A percentile compares a stretch with the other conserved stretches of the same genome.
phyloP scores from a whole-genome alignment of 1,140 invertebrate species.

The Tetraneura akinire region DNA sequence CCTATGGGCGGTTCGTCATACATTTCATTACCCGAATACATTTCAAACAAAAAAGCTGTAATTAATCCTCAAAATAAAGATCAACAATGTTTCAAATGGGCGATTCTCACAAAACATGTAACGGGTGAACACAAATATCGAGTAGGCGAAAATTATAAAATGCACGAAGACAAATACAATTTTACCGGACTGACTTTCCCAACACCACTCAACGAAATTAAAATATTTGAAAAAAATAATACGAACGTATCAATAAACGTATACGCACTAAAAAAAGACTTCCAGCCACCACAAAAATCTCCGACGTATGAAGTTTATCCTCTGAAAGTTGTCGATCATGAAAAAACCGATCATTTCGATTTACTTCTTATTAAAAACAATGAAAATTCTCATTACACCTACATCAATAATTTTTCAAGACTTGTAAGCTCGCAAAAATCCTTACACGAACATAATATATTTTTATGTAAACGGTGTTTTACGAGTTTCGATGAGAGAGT shows the following conservation, averaged over 20 bases:
- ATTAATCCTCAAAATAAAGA: neutral
- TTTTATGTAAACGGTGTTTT: slow-evolving; percentile 7
- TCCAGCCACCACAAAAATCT: neutral
- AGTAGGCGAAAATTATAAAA: neutral
- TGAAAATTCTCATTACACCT: neutral
- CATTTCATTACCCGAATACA: neutral
- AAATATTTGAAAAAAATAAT: neutral
- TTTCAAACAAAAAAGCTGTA: neutral
- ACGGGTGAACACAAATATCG: neutral
- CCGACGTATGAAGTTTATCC: neutral
- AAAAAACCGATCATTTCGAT: neutral
- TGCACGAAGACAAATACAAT: neutral
- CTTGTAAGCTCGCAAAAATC: neutral
- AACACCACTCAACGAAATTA: neutral
- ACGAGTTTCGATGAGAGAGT: neutral
- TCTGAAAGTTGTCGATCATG: neutral
- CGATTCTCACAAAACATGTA: neutral
- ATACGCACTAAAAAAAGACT: neutral
- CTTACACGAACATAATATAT: neutral
- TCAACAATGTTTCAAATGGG: neutral
- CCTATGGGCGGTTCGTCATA: neutral
- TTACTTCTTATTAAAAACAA: neutral
- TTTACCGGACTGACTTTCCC: neutral
- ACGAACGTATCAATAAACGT: neutral
- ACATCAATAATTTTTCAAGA: neutral